Base-by-base conservation (phyloP, 2,888 invertebrate genomes). In the Tryphoninae sp. region DNA sequence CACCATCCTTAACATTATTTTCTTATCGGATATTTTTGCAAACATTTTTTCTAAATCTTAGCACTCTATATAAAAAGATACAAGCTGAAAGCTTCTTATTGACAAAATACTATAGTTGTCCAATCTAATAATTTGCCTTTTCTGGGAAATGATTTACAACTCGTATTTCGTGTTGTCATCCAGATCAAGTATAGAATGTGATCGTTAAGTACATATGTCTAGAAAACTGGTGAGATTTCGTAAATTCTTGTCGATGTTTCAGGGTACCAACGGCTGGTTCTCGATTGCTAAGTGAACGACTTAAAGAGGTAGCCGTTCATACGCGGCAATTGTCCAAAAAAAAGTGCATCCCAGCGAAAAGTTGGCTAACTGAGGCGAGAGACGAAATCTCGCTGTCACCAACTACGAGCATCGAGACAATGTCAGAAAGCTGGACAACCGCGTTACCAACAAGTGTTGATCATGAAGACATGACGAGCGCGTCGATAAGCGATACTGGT, bases 251-350 rank as follows among this genome's bases (percentile, higher is more conserved):
- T 74, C 40, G 19, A 80, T 87, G 59, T 87, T 89, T 77, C 82
- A 92, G 92, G 82, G 86, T 91, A 81, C 92, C 92, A 72, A 86
- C 86, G 11, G 87, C 88, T 42, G 90, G 90, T 58, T 90, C 88
- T 51, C 88, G 90, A 76, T 85, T 89, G 69, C 86, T 92, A 64
- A 89, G 88, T 79, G 88, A 86, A 71, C 89, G 86, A 73, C 74
- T 91, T 42, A 91, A 90, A 72, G 89, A 91, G 80, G 88, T 92
- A n/a, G 90, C 88, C 19, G 86, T 80, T 84, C 90, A 89, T 62
- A 89, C 90, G 2, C 87, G 89, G 67, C 87, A 89, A 78, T 84
- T 92, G 53, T 87, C 87, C 6, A 89, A 81, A 4, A 89, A 81
- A 55, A 90, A 89, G 40, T 88, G 84, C 80, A 84, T 85, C 51